A percentile compares a stretch with the other conserved stretches of the same genome.
phyloP scores from a whole-genome alignment of 2,797 vertebrate species.

The Fratercula arctica region DNA sequence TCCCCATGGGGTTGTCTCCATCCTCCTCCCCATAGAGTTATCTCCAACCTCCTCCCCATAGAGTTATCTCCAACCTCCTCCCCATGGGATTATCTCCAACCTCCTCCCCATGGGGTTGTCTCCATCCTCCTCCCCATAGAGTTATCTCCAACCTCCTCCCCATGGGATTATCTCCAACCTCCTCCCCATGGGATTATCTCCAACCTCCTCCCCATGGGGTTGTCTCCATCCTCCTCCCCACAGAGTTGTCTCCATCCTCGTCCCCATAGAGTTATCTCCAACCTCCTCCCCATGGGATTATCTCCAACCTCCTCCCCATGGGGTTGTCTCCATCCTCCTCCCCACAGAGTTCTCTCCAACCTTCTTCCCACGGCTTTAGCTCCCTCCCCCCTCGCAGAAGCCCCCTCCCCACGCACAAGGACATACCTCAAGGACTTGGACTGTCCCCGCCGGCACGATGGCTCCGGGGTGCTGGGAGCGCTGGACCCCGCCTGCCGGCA shows the following conservation, averaged over 20 bases:
- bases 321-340: neutral
- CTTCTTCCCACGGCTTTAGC: neutral
- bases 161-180: too few species aligned
- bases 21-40: neutral
- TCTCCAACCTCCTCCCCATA: neutral
- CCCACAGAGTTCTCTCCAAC: neutral
- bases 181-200: too few species aligned
- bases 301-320: neutral
- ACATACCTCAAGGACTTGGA: conserved; percentile 21
- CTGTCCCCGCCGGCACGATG: neutral
- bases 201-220: too few species aligned
- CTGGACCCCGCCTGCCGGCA: neutral
- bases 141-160: too few species aligned
- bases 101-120: too few species aligned
- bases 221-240: too few species aligned
- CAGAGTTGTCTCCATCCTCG: too few species aligned
- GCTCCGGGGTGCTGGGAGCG: neutral
- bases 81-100: neutral
- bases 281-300: too few species aligned
- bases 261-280: too few species aligned
- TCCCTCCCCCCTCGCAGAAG: neutral
- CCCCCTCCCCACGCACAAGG: neutral
- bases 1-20: neutral
- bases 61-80: neutral
- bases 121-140: too few species aligned